phyloP scores from a whole-genome alignment of 2,113 vertebrate genomes.

The Leiothrix lutea region DNA sequence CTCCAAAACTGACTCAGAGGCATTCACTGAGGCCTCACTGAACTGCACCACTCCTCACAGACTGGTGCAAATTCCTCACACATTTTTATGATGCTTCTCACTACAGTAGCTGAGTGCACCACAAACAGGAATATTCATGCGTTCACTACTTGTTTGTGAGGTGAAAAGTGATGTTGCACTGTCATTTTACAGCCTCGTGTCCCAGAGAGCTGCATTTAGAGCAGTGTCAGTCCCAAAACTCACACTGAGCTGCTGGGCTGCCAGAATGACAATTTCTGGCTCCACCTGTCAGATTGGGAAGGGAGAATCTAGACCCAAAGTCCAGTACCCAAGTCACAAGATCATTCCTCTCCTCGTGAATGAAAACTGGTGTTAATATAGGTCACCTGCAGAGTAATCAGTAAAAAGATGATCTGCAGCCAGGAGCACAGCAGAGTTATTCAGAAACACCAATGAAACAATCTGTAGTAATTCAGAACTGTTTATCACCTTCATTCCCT shows the following conservation, averaged over 20 bases:
- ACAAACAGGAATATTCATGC: not conserved
- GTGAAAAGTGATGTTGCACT: not conserved
- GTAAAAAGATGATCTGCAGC: not conserved
- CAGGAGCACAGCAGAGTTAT: not conserved
- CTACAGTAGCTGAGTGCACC: not conserved
- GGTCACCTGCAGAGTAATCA: not conserved
- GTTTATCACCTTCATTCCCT: not conserved
- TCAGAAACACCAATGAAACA: not conserved
- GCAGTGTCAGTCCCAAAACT: not conserved
- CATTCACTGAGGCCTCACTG: not conserved
- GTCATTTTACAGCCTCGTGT: not conserved
- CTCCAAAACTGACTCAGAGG: not conserved
- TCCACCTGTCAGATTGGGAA: not conserved
- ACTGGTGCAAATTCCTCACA: not conserved
- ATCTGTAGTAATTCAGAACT: not conserved
- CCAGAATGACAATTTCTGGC: not conserved
- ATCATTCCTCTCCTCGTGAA: not conserved
- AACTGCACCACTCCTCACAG: not conserved
- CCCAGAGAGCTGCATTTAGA: not conserved
- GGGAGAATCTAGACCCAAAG: not conserved
- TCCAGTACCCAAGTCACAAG: not conserved
- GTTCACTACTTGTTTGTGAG: not conserved
- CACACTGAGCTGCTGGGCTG: not conserved
- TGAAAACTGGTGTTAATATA: not conserved
- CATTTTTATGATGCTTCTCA: not conserved